Percentiles rank a stretch among this genome's conserved stretches.
Evolutionary conservation across 2,797 vertebrate genomes (phyloP).

Genomic region (Falco cherrug): DNA sequence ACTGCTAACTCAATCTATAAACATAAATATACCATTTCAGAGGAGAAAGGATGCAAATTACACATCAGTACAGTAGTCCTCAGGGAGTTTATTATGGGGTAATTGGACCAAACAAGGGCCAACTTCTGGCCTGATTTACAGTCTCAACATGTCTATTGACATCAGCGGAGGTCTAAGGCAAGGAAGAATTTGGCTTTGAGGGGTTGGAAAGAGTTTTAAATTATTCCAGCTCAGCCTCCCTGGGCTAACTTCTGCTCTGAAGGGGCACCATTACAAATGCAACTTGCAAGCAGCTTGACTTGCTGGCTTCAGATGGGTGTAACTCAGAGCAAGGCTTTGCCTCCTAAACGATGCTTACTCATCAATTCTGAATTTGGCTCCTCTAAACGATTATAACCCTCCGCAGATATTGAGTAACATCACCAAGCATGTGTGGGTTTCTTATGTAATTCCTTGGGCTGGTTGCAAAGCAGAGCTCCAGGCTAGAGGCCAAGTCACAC

Average conservation of each 20-base stretch:
- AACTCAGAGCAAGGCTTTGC: slow-evolving; percentile 17
- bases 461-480: slow-evolving; percentile 17
- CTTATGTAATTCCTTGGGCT: slow-evolving; percentile 31
- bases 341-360: slow-evolving; percentile 16
- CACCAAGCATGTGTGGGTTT: background rate
- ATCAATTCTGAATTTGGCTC: slow-evolving; percentile 32
- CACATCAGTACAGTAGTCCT: slow-evolving; percentile 29
- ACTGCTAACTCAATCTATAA: slow-evolving; percentile 65
- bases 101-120: slow-evolving; percentile 58
- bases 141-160: slow-evolving; percentile 23
- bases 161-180: background rate
- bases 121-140: slow-evolving; percentile 58
- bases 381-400: slow-evolving; percentile 1
- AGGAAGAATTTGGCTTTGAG: slow-evolving; percentile 55
- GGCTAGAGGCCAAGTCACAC: slow-evolving; percentile 30
- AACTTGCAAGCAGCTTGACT: background rate
- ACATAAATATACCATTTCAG: slow-evolving; percentile 50
- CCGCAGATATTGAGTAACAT: background rate
- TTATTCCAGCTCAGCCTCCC: background rate
- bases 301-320: background rate
- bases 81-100: slow-evolving; percentile 45
- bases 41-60: slow-evolving; percentile 52
- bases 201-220: slow-evolving; percentile 26
- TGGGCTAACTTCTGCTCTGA: slow-evolving; percentile 5
- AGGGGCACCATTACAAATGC: background rate